Evolutionary conservation across 2,888 invertebrate genomes (phyloP).

Genomic region (Drosophila basisetae): DNA sequence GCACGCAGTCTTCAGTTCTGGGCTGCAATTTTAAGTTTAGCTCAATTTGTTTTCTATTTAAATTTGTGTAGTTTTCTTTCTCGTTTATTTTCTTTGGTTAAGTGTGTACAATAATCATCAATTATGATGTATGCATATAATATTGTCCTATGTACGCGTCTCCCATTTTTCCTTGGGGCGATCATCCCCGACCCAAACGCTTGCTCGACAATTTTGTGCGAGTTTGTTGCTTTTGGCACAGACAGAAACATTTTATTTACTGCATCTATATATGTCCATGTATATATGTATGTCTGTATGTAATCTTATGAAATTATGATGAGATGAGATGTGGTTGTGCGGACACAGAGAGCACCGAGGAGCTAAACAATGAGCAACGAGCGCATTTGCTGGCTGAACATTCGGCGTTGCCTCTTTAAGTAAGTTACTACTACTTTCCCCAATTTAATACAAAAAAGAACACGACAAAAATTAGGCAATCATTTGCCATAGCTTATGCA

Average conservation of each 20-base stretch:
- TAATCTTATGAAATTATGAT: conserved; percentile 22
- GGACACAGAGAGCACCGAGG: conserved; percentile 57
- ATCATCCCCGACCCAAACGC: conserved; percentile 17
- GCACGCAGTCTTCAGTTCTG: conserved; percentile 21
- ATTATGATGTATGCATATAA: conserved; percentile 10
- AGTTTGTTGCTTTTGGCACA: conserved; percentile 10
- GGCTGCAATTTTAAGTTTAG: conserved; percentile 57
- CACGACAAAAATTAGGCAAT: conserved; percentile 2
- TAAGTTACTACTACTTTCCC: conserved; percentile 6
- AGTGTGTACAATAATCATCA: conserved; percentile 50
- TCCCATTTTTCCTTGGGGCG: conserved; percentile 22
- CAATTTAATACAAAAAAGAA: conserved; percentile 14
- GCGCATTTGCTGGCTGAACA: conserved; percentile 82
- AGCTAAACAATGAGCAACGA: conserved; percentile 70
- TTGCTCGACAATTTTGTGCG: conserved; percentile 23
- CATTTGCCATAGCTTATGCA: conserved; percentile 27
- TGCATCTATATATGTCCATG: conserved; percentile 31
- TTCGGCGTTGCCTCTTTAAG: conserved; percentile 76
- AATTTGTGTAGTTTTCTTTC: conserved; percentile 64
- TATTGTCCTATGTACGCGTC: conserved; percentile 5
- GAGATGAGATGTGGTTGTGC: not conserved
- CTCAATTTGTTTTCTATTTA: conserved; percentile 75
- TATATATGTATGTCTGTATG: conserved; percentile 35
- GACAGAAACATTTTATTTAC: conserved; percentile 7
- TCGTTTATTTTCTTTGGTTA: conserved; percentile 26